These are phyloP conservation scores for Ciona savignyi DNA, from an alignment of 23 tunicate species.

Conservation along the genomic window DNA sequence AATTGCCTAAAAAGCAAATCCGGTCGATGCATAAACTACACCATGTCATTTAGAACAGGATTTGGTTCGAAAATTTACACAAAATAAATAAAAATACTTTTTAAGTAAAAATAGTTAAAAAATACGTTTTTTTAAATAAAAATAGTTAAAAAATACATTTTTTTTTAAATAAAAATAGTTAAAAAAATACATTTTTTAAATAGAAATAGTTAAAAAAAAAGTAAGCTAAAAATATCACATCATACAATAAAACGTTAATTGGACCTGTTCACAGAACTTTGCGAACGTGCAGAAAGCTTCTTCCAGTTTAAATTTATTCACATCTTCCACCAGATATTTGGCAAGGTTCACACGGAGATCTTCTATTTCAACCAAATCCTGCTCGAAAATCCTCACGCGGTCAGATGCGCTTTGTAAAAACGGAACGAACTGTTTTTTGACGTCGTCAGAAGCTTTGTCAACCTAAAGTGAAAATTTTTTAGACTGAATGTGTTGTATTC, in stretches of 20 bases:
- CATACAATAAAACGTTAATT: background rate
- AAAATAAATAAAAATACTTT: too few relatives aligned
- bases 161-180: too few relatives aligned
- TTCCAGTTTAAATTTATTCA: slow-evolving; percentile 58
- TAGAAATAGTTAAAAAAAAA: too few relatives aligned
- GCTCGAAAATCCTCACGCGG: slow-evolving; percentile 24
- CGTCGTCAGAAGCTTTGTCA: slow-evolving; percentile 44
- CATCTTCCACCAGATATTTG: slow-evolving; percentile 71
- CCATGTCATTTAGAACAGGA: too few relatives aligned
- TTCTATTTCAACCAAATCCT: slow-evolving; percentile 48
- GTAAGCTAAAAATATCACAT: background rate
- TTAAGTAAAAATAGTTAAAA: too few relatives aligned
- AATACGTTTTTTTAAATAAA: too few relatives aligned
- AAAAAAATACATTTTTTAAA: background rate
- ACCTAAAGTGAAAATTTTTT: slow-evolving; percentile 38
- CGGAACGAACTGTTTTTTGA: slow-evolving; percentile 50
- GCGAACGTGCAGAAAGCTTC: slow-evolving; percentile 54
- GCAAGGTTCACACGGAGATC: slow-evolving; percentile 41
- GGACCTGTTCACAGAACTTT: slow-evolving; percentile 59
- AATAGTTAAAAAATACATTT: too few relatives aligned
- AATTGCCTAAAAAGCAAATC: too few relatives aligned
- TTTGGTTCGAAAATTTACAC: too few relatives aligned
- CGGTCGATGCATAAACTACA: too few relatives aligned
- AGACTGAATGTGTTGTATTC: too few relatives aligned
- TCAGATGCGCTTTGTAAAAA: slow-evolving; percentile 30